Evolutionary conservation across 1,140 invertebrate genomes (phyloP), one percentile per base, ranked within the genome.

Genomic region (Pseudomyrmex cubaensis): DNA sequence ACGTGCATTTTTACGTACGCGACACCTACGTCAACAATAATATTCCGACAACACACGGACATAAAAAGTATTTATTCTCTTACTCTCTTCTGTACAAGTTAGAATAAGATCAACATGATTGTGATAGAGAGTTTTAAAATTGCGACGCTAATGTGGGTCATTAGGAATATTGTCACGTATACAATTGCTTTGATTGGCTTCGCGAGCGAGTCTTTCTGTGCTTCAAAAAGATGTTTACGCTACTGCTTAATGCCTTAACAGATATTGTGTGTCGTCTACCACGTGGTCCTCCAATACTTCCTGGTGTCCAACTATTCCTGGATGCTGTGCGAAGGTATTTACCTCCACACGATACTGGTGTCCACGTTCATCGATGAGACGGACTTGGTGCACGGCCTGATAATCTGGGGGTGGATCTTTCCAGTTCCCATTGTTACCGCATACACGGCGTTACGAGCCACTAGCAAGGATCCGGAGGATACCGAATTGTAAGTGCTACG

Each of bases 271-370:
- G 97, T 97, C 85, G 93, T 96, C 0, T 94, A 99, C 0, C 98
- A 99, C 94, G 96, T 98, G 3, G 90, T 97, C 13, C 96, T 98
- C 12, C 97, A 98, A 90, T 99, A 98, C 93, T 98, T 98, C 86
- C 95, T 99, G 64, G 95, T 99, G 48, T 98, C 97, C 76, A 99
- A 98, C 95, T 99, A 99, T 94, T 97, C 98, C 80, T 99, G 98
- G 98, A 98, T 98, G 97, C 95, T 98, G 77, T 98, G 97, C 92
- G 98, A 98, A 94, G 98, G 98, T 0, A 95, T 99, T 64, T 99
- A 99, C 93, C 95, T 99, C 57, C 98, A 99, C 93, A 99, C 98
- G 0, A 95, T 99, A 61, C 96, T 99, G 0, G 98, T 99, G 1
- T 96, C 97, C 64, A 97, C 98, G 1, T 99, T 99, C 93, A 97